Evolutionary conservation across 2,113 vertebrate species (phyloP), one percentile per base, ranked within the genome.

Genomic region (Myxocyprinus asiaticus): DNA sequence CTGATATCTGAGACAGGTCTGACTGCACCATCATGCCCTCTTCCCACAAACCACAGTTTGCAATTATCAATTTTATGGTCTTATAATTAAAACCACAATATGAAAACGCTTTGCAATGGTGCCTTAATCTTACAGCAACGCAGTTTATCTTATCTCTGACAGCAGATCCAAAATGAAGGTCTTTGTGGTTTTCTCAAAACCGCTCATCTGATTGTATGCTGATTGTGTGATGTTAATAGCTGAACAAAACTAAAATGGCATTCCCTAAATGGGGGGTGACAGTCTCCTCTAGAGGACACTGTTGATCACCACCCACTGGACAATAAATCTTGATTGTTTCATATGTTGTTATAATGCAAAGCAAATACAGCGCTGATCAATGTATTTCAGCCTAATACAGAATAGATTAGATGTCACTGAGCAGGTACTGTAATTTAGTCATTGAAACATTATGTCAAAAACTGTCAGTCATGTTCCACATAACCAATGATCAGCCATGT

Each of bases 271-370:
- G 70, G 68, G 67, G 75, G 72, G 83, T 33, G 22, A 58, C 81
- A 85, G 83, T 90, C 89, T 88, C 91, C 89, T 92, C 91, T 92
- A 92, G 92, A 90, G 92, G 93, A 91, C 90, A 90, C 89, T 92
- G 91, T 91, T 93, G 91, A 88, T 90, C 91, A 91, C 86, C 81
- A 85, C 86, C 90, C 88, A 90, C 88, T 87, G 85, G 86, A 88
- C 86, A 87, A 76, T 51, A 67, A 69, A 85, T 89, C 86, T 59
- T 17, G 12, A 58, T 50, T 58, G 7, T 50, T 47, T 48, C 59
- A n/a, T 67, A 42, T 22, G 42, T 45, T 63, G 61, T 63, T 48
- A 22, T 70, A 44, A 70, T 22, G 15, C 14, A 79, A 10, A 5
- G 15, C 33, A 67, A 50, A 9, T 53, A 48, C 48, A 67, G 8